Base-by-base conservation (phyloP, 2,888 invertebrate species). In the Iphiclides podalirius region DNA sequence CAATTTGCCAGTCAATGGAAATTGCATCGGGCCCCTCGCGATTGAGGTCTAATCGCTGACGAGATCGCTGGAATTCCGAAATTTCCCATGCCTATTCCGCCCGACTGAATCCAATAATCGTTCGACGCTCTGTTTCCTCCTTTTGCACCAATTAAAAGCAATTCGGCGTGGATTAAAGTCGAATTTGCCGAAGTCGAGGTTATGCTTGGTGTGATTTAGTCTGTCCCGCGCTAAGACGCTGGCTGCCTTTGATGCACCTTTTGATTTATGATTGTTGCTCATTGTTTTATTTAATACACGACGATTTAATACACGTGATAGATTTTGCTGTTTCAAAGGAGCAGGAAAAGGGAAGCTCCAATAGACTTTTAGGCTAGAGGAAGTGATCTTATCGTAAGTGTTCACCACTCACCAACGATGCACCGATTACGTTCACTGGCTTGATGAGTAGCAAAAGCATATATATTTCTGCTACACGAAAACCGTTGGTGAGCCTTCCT, bases 1-100 rank as follows among this genome's bases (percentile, higher is more conserved):
- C 64, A 88, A 88, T 88, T 88, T 88, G 61, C 72, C 86, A 86
- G 87, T 87, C 87, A 87, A 78, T 86, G 85, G 57, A 84, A 83
- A 88, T 87, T 86, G 85, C 86, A 73, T 77, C 73, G 70, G 76
- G 79, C 70, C 20, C 63, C 72, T 66, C 67, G 70, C 79, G 84
- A 86, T 85, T 83, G 80, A 71, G 67, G 74, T 66, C 76, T 85
- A 85, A 86, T 82, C 79, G 73, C 60, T 55, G 70, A 63, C 68
- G 70, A 74, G 74, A 68, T 67, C 59, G 70, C 66, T 45, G 68
- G 72, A 74, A 63, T 58, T 58, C 65, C 59, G 66, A 60, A 61
- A 72, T 68, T 85, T 85, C 85, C 79, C 87, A 86, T 80, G 80
- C 80, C 85, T 85, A 87, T 84, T 83, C 61, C 63, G 62, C 66